A percentile compares a stretch with the other conserved stretches of the same genome.
These are phyloP conservation scores for Cryptocephalus moraei DNA, from an alignment of 2,888 invertebrate species.

Conservation along the genomic window DNA sequence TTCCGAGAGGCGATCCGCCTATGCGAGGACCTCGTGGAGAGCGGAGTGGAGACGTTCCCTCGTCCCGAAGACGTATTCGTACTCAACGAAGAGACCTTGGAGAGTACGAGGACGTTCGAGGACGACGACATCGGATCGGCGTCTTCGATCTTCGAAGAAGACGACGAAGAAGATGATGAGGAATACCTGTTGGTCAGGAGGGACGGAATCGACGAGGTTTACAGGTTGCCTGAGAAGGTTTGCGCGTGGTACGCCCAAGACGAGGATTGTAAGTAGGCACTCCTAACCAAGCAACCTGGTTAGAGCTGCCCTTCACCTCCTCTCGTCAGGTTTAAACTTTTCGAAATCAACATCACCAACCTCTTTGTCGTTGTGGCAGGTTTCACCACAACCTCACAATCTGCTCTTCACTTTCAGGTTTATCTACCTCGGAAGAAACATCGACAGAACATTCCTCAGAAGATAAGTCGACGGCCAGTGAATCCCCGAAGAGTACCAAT, in stretches of 20 bases:
- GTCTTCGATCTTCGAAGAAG: not conserved
- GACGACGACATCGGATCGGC: not conserved
- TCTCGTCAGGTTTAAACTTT: too few species aligned
- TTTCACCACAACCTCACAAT: too few species aligned
- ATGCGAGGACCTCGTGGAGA: slow-evolving; percentile 28
- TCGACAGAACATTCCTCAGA: slow-evolving; percentile 7
- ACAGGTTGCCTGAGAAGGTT: slow-evolving; percentile 16
- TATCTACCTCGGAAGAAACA: slow-evolving; percentile 15
- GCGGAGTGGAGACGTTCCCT: slow-evolving; percentile 23
- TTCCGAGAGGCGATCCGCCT: slow-evolving; percentile 30
- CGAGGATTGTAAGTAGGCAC: slow-evolving; percentile 11
- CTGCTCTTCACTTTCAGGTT: slow-evolving; percentile 4
- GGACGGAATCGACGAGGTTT: slow-evolving; percentile 13
- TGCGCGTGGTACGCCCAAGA: slow-evolving; percentile 14
- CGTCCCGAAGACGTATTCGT: slow-evolving; percentile 25
- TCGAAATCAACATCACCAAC: too few species aligned
- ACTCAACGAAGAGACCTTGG: slow-evolving; percentile 6
- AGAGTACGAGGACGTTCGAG: not conserved
- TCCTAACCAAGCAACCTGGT: too few species aligned
- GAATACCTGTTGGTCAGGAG: slow-evolving; percentile 13
- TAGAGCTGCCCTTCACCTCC: too few species aligned
- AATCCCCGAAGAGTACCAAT: not conserved
- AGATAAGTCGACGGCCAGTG: not conserved
- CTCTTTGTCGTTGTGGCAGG: too few species aligned
- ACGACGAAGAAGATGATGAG: slow-evolving; percentile 1